A percentile compares a stretch with the other conserved stretches of the same genome.
phyloP scores from a whole-genome alignment of 2,113 vertebrate genomes.

The Gorsachius goisagi region DNA sequence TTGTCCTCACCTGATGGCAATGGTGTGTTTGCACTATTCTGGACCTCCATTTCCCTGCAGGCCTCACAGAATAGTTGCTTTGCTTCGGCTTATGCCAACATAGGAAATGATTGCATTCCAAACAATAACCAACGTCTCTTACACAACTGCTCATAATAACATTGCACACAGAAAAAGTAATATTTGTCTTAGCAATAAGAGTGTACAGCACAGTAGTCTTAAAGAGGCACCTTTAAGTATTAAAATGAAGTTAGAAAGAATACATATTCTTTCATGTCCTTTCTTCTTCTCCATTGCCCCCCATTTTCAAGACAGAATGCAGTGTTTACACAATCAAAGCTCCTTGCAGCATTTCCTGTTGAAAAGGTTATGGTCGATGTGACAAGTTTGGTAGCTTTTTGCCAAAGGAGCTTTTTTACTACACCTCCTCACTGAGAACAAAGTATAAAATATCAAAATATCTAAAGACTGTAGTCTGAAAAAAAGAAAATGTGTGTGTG shows the following conservation, averaged over 20 bases:
- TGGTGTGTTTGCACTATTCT: neutral
- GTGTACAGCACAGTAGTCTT: neutral
- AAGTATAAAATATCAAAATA: conserved; percentile 34
- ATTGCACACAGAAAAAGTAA: neutral
- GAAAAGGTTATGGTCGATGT: conserved; percentile 52
- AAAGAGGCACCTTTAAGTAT: neutral
- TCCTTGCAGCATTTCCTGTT: conserved; percentile 56
- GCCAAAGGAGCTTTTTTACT: conserved; percentile 36
- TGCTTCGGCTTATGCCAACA: neutral
- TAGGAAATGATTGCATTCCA: neutral
- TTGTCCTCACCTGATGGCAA: neutral
- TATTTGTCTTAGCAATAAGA: neutral
- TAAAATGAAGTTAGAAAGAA: neutral
- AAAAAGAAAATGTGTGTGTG: neutral
- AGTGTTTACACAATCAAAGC: conserved; percentile 42
- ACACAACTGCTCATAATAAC: neutral
- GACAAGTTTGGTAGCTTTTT: conserved; percentile 23
- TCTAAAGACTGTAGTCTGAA: neutral
- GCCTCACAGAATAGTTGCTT: neutral
- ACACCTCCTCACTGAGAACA: conserved; percentile 28
- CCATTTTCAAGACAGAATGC: neutral
- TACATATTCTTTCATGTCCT: neutral
- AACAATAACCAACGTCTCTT: neutral
- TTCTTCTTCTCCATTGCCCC: neutral
- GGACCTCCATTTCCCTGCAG: neutral